Percentiles rank a stretch among this genome's conserved stretches.
phyloP scores from a whole-genome alignment of 35 echinoderm and acorn worm species.

The Lytechinus variegatus region DNA sequence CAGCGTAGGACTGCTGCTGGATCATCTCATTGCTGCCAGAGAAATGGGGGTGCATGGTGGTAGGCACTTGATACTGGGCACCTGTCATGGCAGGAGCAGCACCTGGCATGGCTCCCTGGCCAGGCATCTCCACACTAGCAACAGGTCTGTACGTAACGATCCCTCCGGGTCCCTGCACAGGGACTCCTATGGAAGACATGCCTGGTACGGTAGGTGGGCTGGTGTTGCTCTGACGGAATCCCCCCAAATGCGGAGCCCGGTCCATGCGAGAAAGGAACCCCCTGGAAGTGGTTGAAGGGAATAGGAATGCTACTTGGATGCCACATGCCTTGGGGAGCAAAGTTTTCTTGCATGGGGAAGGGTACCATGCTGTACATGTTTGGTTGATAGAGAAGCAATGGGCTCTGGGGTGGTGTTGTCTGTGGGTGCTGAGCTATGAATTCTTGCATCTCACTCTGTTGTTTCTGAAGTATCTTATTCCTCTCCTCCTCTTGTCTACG shows the following conservation, averaged over 20 bases:
- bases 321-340: slow-evolving; percentile 44
- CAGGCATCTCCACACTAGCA: slow-evolving; percentile 6
- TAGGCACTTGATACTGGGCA: slow-evolving; percentile 35
- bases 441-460: slow-evolving; percentile 47
- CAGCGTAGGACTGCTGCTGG: neutral
- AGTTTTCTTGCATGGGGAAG: slow-evolving; percentile 33
- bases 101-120: slow-evolving; percentile 19
- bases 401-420: slow-evolving; percentile 43
- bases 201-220: slow-evolving; percentile 50
- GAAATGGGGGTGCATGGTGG: slow-evolving; percentile 37
- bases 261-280: slow-evolving; percentile 26
- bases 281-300: slow-evolving; percentile 45
- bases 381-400: slow-evolving; percentile 4
- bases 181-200: slow-evolving; percentile 51
- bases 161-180: slow-evolving; percentile 11
- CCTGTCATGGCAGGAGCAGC: neutral
- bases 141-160: neutral
- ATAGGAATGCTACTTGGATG: slow-evolving; percentile 7
- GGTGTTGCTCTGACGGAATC: neutral
- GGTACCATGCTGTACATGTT: slow-evolving; percentile 42
- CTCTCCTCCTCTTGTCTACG: slow-evolving; percentile 53
- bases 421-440: slow-evolving; percentile 39
- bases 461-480: slow-evolving; percentile 33
- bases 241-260: slow-evolving; percentile 44
- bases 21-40: slow-evolving; percentile 41